Percentiles rank a stretch among this genome's conserved stretches.
Conservation (phyloP, 2,113 vertebrate species). For the Galeopterus variegatus region DNA sequence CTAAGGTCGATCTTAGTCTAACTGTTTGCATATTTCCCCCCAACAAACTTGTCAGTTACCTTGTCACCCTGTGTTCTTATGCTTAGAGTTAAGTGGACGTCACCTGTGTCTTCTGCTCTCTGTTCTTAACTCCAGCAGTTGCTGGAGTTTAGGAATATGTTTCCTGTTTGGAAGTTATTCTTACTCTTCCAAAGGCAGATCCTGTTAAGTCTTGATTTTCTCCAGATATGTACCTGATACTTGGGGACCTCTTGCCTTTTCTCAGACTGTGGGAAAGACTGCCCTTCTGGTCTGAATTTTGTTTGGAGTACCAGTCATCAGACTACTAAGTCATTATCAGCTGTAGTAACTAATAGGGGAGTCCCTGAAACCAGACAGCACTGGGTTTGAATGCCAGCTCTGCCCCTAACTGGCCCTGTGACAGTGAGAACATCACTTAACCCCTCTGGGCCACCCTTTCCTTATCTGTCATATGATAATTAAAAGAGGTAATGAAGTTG, state of each 20-base stretch:
- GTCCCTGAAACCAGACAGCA: neutral
- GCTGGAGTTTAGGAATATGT: neutral
- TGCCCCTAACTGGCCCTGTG: neutral
- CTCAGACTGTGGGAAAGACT: neutral
- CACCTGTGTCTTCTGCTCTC: neutral
- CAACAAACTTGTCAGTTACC: neutral
- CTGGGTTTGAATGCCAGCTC: neutral
- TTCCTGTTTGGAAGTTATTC: neutral
- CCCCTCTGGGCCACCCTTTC: neutral
- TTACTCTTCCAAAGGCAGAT: neutral
- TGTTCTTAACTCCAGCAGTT: neutral
- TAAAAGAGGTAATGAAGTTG: neutral
- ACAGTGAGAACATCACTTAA: neutral
- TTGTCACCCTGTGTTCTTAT: fast-evolving
- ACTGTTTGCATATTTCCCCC: neutral
- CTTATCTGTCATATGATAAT: neutral
- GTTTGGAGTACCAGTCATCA: neutral
- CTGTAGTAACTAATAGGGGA: no score
- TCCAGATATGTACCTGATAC: neutral
- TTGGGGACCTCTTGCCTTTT: neutral
- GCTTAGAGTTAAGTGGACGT: neutral
- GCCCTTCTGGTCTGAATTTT: neutral
- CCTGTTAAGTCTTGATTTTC: neutral
- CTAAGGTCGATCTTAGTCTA: neutral
- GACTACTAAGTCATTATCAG: neutral